Percentiles rank a stretch among this genome's conserved stretches.
Conservation (phyloP, 2,113 vertebrate genomes). For the Mus pahari region DNA sequence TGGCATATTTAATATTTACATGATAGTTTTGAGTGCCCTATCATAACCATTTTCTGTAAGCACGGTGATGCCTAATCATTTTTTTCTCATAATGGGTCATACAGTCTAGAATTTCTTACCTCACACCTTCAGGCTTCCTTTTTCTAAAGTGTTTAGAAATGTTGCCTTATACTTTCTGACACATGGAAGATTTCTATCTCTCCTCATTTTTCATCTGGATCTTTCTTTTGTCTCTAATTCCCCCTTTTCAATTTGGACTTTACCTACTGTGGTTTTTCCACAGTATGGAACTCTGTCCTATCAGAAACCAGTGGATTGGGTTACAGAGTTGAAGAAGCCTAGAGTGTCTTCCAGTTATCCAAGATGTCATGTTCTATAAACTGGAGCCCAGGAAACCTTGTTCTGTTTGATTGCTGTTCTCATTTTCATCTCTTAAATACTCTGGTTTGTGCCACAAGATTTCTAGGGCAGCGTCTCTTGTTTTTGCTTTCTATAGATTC, state of each 20-base stretch:
- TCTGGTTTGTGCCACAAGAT: background rate
- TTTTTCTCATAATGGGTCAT: background rate
- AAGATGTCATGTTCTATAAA: background rate
- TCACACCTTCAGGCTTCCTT: background rate
- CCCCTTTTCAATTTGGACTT: background rate
- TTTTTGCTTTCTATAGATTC: background rate
- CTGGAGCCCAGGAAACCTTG: background rate
- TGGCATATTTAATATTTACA: background rate
- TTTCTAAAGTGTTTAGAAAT: background rate
- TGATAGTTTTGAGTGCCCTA: background rate
- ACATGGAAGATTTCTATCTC: background rate
- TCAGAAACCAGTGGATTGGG: background rate
- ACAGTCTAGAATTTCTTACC: background rate
- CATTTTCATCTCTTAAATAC: background rate
- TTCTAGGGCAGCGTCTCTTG: background rate
- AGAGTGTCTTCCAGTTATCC: no score
- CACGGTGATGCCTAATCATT: background rate
- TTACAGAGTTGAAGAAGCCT: background rate
- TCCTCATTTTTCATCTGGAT: background rate
- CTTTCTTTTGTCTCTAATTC: background rate
- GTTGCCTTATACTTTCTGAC: background rate
- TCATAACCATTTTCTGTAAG: background rate
- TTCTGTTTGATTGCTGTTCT: background rate
- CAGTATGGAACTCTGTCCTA: background rate
- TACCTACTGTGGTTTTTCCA: background rate